Percentiles rank a stretch among this genome's conserved stretches.
phyloP scores from a whole-genome alignment of 2,797 vertebrate species.

The Falco peregrinus region DNA sequence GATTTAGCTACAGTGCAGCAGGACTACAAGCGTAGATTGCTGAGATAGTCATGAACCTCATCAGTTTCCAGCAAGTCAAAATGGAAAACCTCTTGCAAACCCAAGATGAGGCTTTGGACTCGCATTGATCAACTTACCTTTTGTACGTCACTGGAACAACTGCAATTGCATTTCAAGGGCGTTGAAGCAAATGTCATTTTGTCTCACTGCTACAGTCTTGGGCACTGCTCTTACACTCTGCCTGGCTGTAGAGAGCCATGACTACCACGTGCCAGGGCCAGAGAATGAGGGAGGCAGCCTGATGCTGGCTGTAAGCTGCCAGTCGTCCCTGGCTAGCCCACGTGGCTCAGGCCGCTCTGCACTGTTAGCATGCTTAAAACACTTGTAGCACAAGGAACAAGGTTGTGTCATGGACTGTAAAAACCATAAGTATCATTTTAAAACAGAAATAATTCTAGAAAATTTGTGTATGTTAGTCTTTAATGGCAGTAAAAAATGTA shows the following conservation, averaged over 20 bases:
- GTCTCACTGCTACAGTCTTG: background rate
- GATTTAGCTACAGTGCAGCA: background rate
- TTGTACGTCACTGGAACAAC: background rate
- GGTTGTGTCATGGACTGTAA: background rate
- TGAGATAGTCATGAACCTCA: background rate
- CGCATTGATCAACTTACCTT: background rate
- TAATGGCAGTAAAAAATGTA: background rate
- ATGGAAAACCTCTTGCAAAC: background rate
- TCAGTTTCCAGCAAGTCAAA: background rate
- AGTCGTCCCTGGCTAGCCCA: background rate
- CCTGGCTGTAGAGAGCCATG: background rate
- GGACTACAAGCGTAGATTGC: background rate
- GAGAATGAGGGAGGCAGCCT: background rate
- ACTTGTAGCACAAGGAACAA: background rate
- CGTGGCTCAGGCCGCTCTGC: background rate
- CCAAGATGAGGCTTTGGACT: background rate
- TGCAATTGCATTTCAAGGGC: background rate
- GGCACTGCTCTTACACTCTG: background rate
- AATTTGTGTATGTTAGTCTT: background rate
- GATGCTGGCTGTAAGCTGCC: background rate
- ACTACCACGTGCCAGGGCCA: background rate
- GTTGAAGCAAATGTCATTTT: background rate
- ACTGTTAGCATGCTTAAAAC: background rate
- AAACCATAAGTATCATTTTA: background rate
- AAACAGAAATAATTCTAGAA: background rate